These are phyloP conservation scores for Eilema griseolum DNA, from an alignment of 2,888 invertebrate species.

Conservation along the genomic window DNA sequence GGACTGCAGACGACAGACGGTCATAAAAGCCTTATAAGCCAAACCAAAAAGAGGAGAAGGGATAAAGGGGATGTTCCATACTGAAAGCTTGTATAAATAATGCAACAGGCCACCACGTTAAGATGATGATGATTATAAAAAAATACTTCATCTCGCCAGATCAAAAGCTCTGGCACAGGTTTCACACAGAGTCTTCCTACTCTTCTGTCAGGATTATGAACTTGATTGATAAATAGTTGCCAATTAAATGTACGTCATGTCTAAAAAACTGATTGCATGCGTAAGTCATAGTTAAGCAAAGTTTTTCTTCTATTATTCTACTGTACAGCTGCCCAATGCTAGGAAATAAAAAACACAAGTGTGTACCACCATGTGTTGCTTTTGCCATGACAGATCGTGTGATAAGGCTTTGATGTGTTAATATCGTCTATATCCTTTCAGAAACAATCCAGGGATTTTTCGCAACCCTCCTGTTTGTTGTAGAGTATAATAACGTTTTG, in stretches of 20 bases:
- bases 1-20: no score
- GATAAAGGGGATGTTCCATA: no score
- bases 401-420: constrained; percentile 59
- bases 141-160: background rate
- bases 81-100: no score
- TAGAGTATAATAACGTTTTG: constrained; percentile 41
- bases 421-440: constrained; percentile 51
- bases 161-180: no score
- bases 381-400: constrained; percentile 50
- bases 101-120: no score
- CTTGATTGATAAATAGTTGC: no score
- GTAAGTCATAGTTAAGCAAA: constrained; percentile 4
- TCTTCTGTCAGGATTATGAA: no score
- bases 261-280: background rate
- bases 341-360: constrained; percentile 30
- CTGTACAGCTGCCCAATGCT: constrained; percentile 1
- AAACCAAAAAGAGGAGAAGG: no score
- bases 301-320: background rate
- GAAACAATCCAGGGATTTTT: constrained; percentile 49
- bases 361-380: constrained; percentile 40
- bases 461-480: constrained; percentile 32
- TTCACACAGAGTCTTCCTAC: no score
- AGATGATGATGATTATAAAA: background rate
- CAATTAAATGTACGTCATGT: no score
- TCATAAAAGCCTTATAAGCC: no score